A percentile compares a stretch with the other conserved stretches of the same genome.
Conservation (phyloP, 2,888 invertebrate genomes). For the Nematopogon swammerdamellus region DNA sequence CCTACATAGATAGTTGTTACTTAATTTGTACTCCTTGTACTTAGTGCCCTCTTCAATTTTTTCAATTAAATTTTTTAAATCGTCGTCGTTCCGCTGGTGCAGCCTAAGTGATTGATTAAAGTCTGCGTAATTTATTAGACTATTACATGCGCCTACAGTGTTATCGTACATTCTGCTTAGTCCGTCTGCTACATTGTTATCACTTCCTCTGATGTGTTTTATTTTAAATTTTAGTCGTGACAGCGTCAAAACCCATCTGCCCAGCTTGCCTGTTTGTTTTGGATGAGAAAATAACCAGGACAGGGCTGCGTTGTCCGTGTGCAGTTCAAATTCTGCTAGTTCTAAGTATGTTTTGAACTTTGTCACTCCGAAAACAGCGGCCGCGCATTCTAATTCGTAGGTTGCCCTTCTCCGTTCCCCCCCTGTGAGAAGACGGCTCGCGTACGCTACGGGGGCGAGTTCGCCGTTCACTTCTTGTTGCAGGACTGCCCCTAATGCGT, state of each 20-base stretch:
- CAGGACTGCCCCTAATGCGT: constrained; percentile 2
- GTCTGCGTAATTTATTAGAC: neutral
- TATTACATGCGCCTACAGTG: neutral
- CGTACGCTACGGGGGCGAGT: constrained; percentile 4
- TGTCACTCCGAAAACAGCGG: constrained; percentile 5
- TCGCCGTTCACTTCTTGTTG: constrained; percentile 6
- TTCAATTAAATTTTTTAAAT: neutral
- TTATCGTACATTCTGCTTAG: neutral
- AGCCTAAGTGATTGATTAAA: neutral
- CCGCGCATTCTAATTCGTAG: constrained; percentile 5
- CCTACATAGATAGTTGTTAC: neutral
- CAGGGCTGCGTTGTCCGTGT: constrained; percentile 6
- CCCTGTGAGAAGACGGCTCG: constrained; percentile 2
- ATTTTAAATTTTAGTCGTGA: neutral
- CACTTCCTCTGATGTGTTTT: neutral
- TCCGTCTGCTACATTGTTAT: neutral
- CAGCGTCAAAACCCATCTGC: neutral
- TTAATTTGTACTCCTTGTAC: neutral
- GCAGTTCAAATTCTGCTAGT: constrained; percentile 3
- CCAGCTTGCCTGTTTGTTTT: neutral
- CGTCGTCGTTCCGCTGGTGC: neutral
- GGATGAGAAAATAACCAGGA: constrained; percentile 5
- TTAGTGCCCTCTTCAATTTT: neutral
- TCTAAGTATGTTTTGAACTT: constrained; percentile 5
- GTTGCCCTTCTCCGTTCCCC: constrained; percentile 3